Conservation (phyloP, 2,113 vertebrate genomes). For the Drymodes brunneopygia region DNA sequence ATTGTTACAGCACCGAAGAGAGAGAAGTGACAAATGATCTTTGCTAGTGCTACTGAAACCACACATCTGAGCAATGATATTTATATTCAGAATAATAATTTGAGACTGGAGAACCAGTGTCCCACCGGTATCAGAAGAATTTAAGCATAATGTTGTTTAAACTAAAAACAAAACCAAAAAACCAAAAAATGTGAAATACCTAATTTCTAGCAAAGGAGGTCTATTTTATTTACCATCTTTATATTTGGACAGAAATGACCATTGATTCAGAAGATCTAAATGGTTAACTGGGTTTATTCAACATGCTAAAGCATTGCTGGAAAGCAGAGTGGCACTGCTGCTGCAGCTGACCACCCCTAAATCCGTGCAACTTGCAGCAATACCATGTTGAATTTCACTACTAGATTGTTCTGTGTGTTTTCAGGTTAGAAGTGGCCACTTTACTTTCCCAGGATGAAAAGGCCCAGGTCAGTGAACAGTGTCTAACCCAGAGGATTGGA, state of each 20-base stretch:
- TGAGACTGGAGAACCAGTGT: background rate
- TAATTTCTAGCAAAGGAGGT: background rate
- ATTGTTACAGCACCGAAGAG: background rate
- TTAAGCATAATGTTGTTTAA: background rate
- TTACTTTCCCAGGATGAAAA: background rate
- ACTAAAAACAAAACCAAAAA: background rate
- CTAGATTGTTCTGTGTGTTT: background rate
- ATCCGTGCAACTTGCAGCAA: background rate
- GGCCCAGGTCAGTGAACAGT: background rate
- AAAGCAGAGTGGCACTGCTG: background rate
- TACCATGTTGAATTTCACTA: background rate
- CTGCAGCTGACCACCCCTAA: background rate
- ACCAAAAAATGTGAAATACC: background rate
- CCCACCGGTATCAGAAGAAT: background rate
- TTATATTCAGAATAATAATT: background rate
- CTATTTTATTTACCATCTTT: background rate
- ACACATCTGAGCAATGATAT: background rate
- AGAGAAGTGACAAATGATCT: background rate
- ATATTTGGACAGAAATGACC: background rate
- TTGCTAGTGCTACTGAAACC: background rate
- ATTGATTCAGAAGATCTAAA: background rate
- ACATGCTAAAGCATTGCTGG: background rate
- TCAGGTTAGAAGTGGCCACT: background rate
- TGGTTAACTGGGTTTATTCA: background rate
- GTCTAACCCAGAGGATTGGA: background rate